Evolutionary conservation across 2,113 vertebrate species (phyloP).

Genomic region (Ifrita kowaldi): DNA sequence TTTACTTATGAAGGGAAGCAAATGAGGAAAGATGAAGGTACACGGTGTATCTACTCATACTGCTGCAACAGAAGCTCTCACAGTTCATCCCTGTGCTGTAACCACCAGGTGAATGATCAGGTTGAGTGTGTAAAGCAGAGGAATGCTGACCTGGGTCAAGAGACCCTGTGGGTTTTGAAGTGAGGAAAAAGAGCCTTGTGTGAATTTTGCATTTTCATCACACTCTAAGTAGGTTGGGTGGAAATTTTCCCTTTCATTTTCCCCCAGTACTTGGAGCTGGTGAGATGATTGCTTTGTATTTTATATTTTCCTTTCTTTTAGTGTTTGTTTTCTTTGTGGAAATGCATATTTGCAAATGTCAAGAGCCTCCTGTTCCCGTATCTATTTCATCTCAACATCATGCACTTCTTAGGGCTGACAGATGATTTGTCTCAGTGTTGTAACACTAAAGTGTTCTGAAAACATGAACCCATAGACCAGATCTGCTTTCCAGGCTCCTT

Average conservation of each 20-base stretch:
- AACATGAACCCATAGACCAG: not conserved
- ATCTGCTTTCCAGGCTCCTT: not conserved
- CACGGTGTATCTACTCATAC: rapidly evolving
- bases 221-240: not conserved
- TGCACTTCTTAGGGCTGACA: not conserved
- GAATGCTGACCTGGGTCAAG: not conserved
- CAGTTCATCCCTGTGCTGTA: not conserved
- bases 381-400: not conserved
- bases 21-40: not conserved
- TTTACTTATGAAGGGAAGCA: not conserved
- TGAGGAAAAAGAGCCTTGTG: not conserved
- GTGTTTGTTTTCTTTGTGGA: not conserved
- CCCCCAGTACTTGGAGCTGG: not conserved
- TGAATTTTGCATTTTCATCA: not conserved
- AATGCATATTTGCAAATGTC: not conserved
- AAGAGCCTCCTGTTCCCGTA: not conserved
- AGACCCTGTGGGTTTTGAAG: not conserved
- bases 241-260: not conserved
- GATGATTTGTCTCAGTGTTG: not conserved
- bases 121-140: not conserved
- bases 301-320: not conserved
- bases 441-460: not conserved
- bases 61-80: not conserved
- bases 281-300: not conserved
- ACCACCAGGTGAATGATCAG: not conserved